Base-by-base conservation (phyloP, 2,113 vertebrate genomes). In the Emydocephalus ijimae region DNA sequence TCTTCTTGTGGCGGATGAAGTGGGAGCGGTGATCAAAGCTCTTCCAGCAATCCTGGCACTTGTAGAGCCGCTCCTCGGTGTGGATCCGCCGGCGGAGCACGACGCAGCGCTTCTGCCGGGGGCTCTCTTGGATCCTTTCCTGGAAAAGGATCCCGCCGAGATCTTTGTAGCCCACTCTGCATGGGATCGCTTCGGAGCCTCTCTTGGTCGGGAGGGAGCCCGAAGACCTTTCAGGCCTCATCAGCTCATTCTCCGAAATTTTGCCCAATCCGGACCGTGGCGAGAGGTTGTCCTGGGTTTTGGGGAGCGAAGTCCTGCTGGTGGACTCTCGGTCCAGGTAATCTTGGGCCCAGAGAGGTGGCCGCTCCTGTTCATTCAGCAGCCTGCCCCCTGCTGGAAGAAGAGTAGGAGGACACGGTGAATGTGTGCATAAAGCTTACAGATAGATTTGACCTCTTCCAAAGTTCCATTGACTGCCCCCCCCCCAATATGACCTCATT, bases 41-140 rank as follows among this genome's bases (percentile, higher is more conserved):
- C 87, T 96, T 96, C 57, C 96, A 95, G 92, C 95, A 97, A 9
- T 97, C 97, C 5, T 95, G 88, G 92, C 96, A 97, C 93, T 94
- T 96, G 93, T 97, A 97, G 26, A 96, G 95, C 87, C 95, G 94
- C 93, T 97, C 97, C 21, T 94, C 92, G 24, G 96, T 95, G 52
- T 95, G 95, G 61, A 96, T 93, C 74, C 94, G 55, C 92, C 96
- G 96, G 91, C 96, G 93, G 39, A 87, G 59, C 18, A 96, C 93
- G 0, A 95, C 93, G 55, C 94, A 95, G 23, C 96, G 93, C 52
- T 95, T 95, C 59, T 93, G 89, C 88, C 93, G 94, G 95, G 96
- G 91, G 39, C 95, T 93, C 94, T 97, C 91, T 94, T 88, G 45
- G 94, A 96, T 92, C 88, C 92, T 50, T 43, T 85, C 88, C 12